Evolutionary conservation across 2,888 invertebrate species (phyloP), one percentile per base, ranked within the genome.

Genomic region (Pristionchus arcanus): DNA sequence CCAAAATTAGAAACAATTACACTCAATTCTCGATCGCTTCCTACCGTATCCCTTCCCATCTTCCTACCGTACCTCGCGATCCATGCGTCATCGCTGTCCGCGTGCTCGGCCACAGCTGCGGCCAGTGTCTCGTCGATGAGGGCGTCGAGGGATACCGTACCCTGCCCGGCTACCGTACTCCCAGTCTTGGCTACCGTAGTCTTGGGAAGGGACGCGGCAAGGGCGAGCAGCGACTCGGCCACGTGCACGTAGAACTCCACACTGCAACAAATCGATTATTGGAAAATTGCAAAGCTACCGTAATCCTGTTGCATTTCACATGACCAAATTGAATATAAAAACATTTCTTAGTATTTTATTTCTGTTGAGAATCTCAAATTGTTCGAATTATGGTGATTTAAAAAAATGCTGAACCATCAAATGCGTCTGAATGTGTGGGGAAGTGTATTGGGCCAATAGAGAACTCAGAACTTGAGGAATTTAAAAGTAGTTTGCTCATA

Each of bases 21-120:
- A n/a, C n/a, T n/a, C n/a, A n/a, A n/a, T n/a, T n/a, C n/a, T n/a
- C n/a, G n/a, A n/a, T n/a, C n/a, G n/a, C n/a, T 49, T 49, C 42
- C 31, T 66, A n/a, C 9, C n/a, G 28, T 66, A 71, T 19, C 34
- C 34, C 15, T 19, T 71, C 16, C n/a, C 37, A n/a, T n/a, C n/a
- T n/a, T n/a, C 37, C 53, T 53, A 81, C 49, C 49, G 81, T 49
- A 53, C 87, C 71, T 88, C 55, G 87, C 74, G 15, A 88, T 71
- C 87, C 87, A 88, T 7, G 74, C 87, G 68, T 88, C 87, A 55
- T 71, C 87, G 74, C 53, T 63, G n/a, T 88, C 74, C 13, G 87
- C 15, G 42, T 88, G 87, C 63, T 88, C 87, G 49, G 74, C 74
- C 16, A 88, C 74, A 1, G 74, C 87, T 0, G 74, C 74, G 2